Conservation (phyloP, 2,888 invertebrate species). For the Sussaba pulchella region DNA sequence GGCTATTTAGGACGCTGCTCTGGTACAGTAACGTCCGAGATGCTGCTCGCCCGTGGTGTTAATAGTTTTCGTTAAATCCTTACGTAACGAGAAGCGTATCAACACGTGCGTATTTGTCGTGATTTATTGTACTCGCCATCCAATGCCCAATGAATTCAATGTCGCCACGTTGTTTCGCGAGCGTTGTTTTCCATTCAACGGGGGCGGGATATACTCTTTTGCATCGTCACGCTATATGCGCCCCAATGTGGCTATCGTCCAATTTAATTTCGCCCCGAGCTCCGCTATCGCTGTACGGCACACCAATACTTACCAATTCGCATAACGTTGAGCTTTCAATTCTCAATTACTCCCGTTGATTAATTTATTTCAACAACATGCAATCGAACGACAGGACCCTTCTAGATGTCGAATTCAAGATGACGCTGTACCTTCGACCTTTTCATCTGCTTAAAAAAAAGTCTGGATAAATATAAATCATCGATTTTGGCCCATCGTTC, state of each 20-base stretch:
- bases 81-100: slow-evolving; percentile 72
- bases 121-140: slow-evolving; percentile 82
- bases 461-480: slow-evolving; percentile 19
- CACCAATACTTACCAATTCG: not conserved
- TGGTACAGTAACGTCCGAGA: slow-evolving; percentile 2
- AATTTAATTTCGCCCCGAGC: not conserved
- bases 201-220: slow-evolving; percentile 74
- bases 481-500: not conserved
- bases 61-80: slow-evolving; percentile 72
- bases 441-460: not conserved
- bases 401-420: no score
- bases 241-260: slow-evolving; percentile 3
- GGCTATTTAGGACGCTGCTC: slow-evolving; percentile 55
- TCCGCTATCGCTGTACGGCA: not conserved
- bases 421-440: not conserved
- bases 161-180: slow-evolving; percentile 75
- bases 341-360: not conserved
- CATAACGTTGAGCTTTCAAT: not conserved
- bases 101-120: slow-evolving; percentile 83
- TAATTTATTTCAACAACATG: not conserved
- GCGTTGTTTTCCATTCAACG: slow-evolving; percentile 81
- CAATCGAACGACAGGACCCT: not conserved
- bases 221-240: not conserved
- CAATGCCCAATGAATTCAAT: slow-evolving; percentile 71
- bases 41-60: slow-evolving; percentile 63